phyloP scores from a whole-genome alignment of 2,113 vertebrate species.

The Podarcis raffonei region DNA sequence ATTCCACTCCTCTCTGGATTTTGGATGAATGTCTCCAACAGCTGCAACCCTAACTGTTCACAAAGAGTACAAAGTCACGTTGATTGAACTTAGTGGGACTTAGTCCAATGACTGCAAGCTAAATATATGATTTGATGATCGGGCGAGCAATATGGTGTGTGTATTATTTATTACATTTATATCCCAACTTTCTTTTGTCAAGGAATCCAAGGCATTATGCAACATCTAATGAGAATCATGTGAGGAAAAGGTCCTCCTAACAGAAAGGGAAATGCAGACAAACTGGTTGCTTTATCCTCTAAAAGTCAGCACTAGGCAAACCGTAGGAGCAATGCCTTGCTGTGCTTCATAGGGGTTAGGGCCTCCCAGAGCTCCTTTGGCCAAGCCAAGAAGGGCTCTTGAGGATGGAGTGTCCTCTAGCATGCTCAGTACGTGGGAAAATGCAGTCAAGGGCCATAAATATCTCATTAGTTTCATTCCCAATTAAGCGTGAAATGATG shows the following conservation, averaged over 20 bases:
- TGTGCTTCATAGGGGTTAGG: slow-evolving; percentile 1
- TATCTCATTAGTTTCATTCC: slow-evolving; percentile 41
- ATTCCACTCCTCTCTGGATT: not conserved
- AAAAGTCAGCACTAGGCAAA: not conserved
- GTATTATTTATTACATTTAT: too few relatives aligned
- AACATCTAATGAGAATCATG: not conserved
- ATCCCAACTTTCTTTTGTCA: too few relatives aligned
- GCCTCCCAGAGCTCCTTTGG: not conserved
- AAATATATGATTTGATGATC: not conserved
- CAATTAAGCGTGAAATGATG: slow-evolving; percentile 45
- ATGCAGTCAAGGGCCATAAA: slow-evolving; percentile 21
- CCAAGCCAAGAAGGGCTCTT: not conserved
- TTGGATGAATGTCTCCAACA: not conserved
- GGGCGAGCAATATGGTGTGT: not conserved
- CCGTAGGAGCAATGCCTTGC: not conserved
- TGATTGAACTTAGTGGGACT: too few relatives aligned
- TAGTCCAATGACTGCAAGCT: not conserved
- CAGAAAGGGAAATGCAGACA: not conserved
- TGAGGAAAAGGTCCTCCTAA: not conserved
- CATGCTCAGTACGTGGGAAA: slow-evolving; percentile 50
- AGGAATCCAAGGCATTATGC: too few relatives aligned
- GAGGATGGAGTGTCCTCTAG: slow-evolving; percentile 15
- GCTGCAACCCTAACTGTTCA: not conserved
- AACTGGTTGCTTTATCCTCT: not conserved
- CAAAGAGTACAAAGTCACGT: too few relatives aligned